Conservation (phyloP, 2,113 vertebrate genomes). For the Etheostoma cragini region DNA sequence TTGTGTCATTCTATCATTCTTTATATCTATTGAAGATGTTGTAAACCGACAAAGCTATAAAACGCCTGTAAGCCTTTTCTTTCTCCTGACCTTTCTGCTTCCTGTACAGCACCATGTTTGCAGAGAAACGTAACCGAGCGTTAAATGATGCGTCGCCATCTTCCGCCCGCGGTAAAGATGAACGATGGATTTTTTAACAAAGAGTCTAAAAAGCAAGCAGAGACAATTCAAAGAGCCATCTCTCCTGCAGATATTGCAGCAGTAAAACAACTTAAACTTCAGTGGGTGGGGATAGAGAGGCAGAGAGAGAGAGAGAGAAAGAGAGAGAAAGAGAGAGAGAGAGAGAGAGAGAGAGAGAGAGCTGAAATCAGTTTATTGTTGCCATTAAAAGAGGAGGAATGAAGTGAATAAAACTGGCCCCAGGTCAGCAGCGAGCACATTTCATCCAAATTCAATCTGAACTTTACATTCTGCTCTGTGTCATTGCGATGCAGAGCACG, state of each 20-base stretch:
- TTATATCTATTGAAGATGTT: neutral
- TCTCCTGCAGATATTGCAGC: conserved; percentile 32
- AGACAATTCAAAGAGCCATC: conserved; percentile 9
- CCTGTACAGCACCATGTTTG: neutral
- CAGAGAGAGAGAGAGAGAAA: too few relatives aligned
- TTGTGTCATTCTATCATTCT: neutral
- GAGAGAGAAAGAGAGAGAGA: neutral
- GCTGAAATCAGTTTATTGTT: conserved; percentile 40
- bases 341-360: neutral
- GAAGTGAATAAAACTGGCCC: conserved; percentile 46
- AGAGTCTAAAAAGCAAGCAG: conserved; percentile 42
- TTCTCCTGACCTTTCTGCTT: conserved; percentile 15
- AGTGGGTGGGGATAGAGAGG: neutral
- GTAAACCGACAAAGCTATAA: neutral
- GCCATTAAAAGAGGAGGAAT: conserved; percentile 38
- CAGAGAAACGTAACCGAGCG: neutral
- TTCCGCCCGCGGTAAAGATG: conserved; percentile 35
- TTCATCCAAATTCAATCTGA: conserved; percentile 47
- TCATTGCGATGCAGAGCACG: conserved; percentile 39
- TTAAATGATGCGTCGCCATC: conserved; percentile 18
- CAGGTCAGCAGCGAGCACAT: conserved; percentile 51
- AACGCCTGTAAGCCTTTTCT: conserved; percentile 6
- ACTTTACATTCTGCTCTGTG: conserved; percentile 31
- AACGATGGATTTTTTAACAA: conserved; percentile 36
- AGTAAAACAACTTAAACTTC: conserved; percentile 41